These are phyloP conservation scores for Pelodiscus sinensis DNA, from an alignment of 2,113 vertebrate genomes.

Conservation along the genomic window DNA sequence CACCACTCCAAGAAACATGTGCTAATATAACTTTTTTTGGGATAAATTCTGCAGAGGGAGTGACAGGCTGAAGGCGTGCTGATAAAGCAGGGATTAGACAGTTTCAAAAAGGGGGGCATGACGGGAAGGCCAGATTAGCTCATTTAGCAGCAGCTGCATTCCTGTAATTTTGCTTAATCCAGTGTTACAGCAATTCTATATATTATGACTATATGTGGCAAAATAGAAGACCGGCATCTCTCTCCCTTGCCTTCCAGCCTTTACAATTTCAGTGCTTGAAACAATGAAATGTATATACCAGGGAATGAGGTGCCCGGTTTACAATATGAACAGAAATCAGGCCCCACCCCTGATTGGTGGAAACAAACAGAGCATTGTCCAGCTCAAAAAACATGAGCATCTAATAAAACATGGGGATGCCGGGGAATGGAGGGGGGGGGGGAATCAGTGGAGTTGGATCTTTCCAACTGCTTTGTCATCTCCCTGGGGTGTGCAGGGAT, in stretches of 20 bases:
- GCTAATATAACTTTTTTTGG: background rate
- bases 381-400: background rate
- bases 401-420: background rate
- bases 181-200: background rate
- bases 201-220: background rate
- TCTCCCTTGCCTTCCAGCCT: background rate
- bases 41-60: background rate
- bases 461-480: background rate
- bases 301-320: background rate
- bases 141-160: background rate
- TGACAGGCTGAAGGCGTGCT: background rate
- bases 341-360: background rate
- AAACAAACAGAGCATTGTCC: slow-evolving; percentile 15
- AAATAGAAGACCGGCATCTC: background rate
- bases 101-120: background rate
- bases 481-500: background rate
- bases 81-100: background rate
- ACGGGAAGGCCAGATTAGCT: background rate
- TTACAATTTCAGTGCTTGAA: background rate
- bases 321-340: background rate
- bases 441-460: background rate
- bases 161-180: background rate
- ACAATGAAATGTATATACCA: background rate
- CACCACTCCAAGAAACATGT: background rate
- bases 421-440: background rate